Evolutionary conservation across 1,140 invertebrate genomes (phyloP).

Genomic region (Diuraphis noxia): DNA sequence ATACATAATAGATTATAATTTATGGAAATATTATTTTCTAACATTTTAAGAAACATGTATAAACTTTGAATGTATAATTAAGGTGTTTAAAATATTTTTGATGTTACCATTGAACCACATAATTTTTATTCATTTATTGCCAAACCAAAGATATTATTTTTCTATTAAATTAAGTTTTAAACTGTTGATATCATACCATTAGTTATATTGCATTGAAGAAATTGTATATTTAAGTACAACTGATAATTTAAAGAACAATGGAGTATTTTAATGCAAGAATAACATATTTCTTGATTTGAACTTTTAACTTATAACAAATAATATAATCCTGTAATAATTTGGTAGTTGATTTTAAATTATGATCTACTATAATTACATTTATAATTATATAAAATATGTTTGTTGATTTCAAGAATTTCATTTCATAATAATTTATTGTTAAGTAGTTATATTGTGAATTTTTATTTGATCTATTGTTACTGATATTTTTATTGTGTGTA

Average conservation of each 20-base stretch:
- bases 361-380: no score
- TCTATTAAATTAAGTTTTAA: not conserved
- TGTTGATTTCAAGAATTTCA: no score
- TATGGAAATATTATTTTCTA: not conserved
- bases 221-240: not conserved
- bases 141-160: slow-evolving; percentile 1
- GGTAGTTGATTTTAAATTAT: no score
- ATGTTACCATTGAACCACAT: not conserved
- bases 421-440: not conserved
- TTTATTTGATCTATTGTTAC: not conserved
- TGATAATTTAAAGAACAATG: not conserved
- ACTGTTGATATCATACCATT: not conserved
- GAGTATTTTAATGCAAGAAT: not conserved
- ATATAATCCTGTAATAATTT: not conserved
- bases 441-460: not conserved
- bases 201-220: not conserved
- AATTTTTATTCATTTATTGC: not conserved
- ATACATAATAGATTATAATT: slow-evolving; percentile 20
- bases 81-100: not conserved
- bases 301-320: not conserved
- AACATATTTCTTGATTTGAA: not conserved
- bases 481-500: no score
- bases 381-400: no score
- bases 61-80: not conserved
- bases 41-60: not conserved